These are phyloP conservation scores for Mesembrinibis cayennensis DNA, from an alignment of 2,113 vertebrate genomes.

Conservation along the genomic window DNA sequence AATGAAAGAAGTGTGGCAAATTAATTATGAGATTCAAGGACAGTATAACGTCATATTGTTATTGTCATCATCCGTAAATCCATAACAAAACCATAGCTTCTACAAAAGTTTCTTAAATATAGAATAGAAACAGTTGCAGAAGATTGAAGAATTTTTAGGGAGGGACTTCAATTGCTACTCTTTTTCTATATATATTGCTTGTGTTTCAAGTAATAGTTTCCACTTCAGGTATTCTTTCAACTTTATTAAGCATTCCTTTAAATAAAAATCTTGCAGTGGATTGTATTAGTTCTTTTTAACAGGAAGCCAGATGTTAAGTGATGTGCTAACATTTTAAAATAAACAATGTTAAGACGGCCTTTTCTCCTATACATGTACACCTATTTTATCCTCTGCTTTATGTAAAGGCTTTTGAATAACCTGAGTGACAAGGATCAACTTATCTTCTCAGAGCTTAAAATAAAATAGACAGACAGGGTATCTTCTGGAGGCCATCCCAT, in stretches of 20 bases:
- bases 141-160: background rate
- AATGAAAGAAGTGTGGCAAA: background rate
- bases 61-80: background rate
- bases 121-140: background rate
- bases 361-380: background rate
- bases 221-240: background rate
- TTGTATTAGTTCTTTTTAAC: background rate
- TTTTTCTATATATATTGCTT: background rate
- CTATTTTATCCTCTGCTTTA: background rate
- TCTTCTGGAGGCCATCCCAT: background rate
- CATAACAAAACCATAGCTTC: background rate
- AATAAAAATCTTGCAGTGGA: background rate
- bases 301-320: background rate
- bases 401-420: background rate
- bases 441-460: background rate
- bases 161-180: background rate
- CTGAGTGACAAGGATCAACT: background rate
- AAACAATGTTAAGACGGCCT: background rate
- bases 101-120: background rate
- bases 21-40: background rate
- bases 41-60: background rate
- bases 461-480: background rate
- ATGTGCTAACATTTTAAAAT: background rate
- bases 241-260: background rate
- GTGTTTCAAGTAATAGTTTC: background rate